A percentile compares a stretch with the other conserved stretches of the same genome.
Conservation (phyloP, 2,888 invertebrate genomes). For the Penaeus monodon region DNA sequence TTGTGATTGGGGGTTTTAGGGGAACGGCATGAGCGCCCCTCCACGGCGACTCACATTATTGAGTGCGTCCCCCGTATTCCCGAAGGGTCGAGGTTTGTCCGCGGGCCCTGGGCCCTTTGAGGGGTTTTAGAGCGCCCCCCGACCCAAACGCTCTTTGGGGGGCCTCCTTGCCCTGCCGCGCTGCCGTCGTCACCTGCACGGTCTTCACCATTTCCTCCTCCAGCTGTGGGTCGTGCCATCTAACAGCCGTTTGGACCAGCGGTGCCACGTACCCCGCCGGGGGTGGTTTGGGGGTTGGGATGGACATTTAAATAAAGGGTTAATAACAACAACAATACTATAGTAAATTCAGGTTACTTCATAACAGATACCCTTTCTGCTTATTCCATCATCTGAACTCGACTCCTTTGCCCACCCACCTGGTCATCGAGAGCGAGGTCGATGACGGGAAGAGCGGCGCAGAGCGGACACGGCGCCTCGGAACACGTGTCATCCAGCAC, state of each 20-base stretch:
- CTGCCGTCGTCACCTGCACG: neutral
- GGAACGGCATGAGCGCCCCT: too few relatives aligned
- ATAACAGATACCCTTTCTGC: too few relatives aligned
- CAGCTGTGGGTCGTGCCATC: constrained; percentile 6
- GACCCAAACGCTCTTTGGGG: neutral
- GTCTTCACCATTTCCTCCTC: constrained; percentile 6
- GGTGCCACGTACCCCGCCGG: constrained; percentile 11
- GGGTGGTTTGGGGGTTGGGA: too few relatives aligned
- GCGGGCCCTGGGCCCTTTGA: neutral
- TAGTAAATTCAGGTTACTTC: too few relatives aligned
- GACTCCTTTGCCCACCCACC: neutral
- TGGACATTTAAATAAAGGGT: too few relatives aligned
- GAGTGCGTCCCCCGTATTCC: too few relatives aligned
- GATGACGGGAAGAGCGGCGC: constrained; percentile 24
- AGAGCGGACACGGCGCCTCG: constrained; percentile 34
- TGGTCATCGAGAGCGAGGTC: constrained; percentile 40
- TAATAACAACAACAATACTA: too few relatives aligned
- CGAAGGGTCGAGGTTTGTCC: neutral
- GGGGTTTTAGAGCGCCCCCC: neutral
- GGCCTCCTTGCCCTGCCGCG: neutral
- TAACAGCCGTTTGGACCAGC: neutral
- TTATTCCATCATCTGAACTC: too few relatives aligned
- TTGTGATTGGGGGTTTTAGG: too few relatives aligned
- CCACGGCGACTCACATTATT: neutral
- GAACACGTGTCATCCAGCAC: constrained; percentile 43